Evolutionary conservation across 1,140 invertebrate species (phyloP).

Genomic region (Chrysopa pallens): DNA sequence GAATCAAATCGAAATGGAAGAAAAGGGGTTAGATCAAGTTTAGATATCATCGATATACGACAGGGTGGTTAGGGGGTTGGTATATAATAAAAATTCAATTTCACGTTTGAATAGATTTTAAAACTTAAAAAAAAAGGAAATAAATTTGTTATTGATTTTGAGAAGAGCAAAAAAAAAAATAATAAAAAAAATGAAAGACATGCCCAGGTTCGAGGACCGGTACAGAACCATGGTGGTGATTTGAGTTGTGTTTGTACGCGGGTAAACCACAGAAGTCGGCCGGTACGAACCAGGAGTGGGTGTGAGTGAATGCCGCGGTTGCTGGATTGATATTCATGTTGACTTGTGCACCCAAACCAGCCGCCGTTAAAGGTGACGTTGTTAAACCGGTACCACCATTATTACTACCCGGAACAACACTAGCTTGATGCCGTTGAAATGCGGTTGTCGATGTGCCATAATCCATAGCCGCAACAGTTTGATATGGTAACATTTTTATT

Average conservation of each 20-base stretch:
- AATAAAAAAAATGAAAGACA: conserved; percentile 44
- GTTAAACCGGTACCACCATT: conserved; percentile 32
- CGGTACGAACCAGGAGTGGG: conserved; percentile 84
- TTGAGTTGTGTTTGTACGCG: conserved; percentile 56
- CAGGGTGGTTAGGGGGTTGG: no score
- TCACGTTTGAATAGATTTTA: no score
- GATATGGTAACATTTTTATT: conserved; percentile 69
- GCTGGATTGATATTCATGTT: conserved; percentile 26
- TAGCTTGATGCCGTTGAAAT: conserved; percentile 54
- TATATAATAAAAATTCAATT: no score
- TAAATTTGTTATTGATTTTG: not conserved
- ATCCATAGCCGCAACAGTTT: conserved; percentile 66
- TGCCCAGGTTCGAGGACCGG: conserved; percentile 80
- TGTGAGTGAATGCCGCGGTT: conserved; percentile 46
- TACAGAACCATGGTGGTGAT: conserved; percentile 20
- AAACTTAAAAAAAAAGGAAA: not conserved
- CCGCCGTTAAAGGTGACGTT: conserved; percentile 14
- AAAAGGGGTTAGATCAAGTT: no score
- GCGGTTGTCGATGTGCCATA: conserved; percentile 45
- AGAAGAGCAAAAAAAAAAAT: conserved; percentile 22
- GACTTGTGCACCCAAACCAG: conserved; percentile 19
- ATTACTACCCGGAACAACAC: conserved; percentile 40
- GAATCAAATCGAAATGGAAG: no score
- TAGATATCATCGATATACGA: no score
- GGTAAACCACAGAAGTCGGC: conserved; percentile 63